Evolutionary conservation across 1,140 invertebrate genomes (phyloP), one percentile per base, ranked within the genome.

Genomic region (Latrodectus geometricus): DNA sequence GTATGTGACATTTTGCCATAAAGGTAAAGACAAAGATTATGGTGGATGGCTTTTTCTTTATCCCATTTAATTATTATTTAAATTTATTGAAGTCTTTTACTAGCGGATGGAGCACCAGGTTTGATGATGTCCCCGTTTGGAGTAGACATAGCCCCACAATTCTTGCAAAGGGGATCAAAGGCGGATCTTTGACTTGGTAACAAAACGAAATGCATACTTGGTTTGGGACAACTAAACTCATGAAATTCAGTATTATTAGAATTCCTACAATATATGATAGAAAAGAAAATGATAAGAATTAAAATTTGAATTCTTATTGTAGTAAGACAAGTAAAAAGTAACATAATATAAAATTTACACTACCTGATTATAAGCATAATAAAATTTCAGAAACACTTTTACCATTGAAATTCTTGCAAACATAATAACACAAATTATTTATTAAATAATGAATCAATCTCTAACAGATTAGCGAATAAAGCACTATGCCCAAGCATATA

Each of bases 171-270:
- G 88, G 95, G 94, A 91, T 95, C 94, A 92, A 96, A 96, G 87
- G 95, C 95, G 68, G 95, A 96, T 87, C 95, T 94, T 87, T 94
- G 93, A 90, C 95, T 96, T 80, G 95, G 95, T 89, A 95, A 94
- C 89, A 96, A 92, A 88, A 95, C 94, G 92, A 96, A 96, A 88
- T 93, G 93, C 90, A 94, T 93, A 89, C 92, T 93, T 73, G 94
- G 94, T 89, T 95, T 95, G 88, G 65, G 81, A 75, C 35, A 82
- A 88, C 70, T 81, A 87, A 68, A 80, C 75, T 48, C 66, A 61
- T 56, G 72, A 20, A 21, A 12, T 81, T 72, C 66, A 81, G 73
- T 52, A 75, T 66, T 20, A 80, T 12, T 49, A 23, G 65, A 77
- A 48, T 50, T 66, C 69, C 66, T 81, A n/a, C 75, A 66, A 21